Base-by-base conservation (phyloP, 35 echinoderm and acorn worm genomes). In the Chiridota heheva region DNA sequence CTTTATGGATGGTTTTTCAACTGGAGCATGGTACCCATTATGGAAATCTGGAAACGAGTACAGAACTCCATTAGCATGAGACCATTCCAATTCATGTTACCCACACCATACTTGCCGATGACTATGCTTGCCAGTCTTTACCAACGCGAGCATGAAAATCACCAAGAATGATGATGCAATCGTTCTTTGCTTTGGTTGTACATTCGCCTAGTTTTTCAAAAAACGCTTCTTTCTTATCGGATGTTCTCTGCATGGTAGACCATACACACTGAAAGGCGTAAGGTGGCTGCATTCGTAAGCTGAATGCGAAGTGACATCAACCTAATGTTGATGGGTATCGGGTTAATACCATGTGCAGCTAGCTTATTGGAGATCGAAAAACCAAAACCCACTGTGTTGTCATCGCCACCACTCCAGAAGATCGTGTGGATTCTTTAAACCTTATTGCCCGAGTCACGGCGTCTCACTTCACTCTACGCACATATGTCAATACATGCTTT, bases 151-250 rank as follows among this genome's bases (percentile, higher is more conserved):
- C n/a, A n/a, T n/a, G n/a, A 36, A 41, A 5, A 33, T 69, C 66
- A 33, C 66, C 30, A 69, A 69, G 66, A 41, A 69, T n/a, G n/a
- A n/a, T n/a, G n/a, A n/a, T 69, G 66, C 30, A 30, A 36, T 69
- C 66, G 7, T n/a, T n/a, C 36, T 69, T 69, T 26, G 66, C 66
- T 20, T 69, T 33, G 29, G 7, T 36, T 30, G n/a, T 34, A 69
- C 66, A 69, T 30, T 69, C 6, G 7, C 66, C 39, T 17, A 69
- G 30, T 69, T 69, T 17, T 33, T 69, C 22, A n/a, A 33, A 69
- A n/a, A 69, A 69, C 18, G n/a, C 39, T 35, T 69, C 66, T 20
- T 69, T 69, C 4, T 69, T 36, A 20, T 33, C 66, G 3, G 66
- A 17, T 34, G 66, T 30, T n/a, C 66, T 33, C 39, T 10, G 66